Percentiles rank a stretch among this genome's conserved stretches.
These are phyloP conservation scores for Prietella phreatophila DNA, from an alignment of 2,113 vertebrate genomes.

Conservation along the genomic window DNA sequence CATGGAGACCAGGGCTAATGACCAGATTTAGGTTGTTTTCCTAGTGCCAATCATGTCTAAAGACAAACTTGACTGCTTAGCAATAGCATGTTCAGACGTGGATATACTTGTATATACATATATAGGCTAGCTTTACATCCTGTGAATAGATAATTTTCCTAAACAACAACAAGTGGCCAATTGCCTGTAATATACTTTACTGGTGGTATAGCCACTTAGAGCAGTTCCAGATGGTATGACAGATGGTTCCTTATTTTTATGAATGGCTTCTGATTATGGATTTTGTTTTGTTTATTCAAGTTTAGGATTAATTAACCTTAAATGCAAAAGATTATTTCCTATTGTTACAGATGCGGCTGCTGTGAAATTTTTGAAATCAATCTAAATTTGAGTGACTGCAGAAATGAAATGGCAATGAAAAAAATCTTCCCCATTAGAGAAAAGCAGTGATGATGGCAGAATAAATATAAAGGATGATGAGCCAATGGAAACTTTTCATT, in stretches of 20 bases:
- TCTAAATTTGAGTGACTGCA: conserved; percentile 7
- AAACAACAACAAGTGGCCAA: conserved; percentile 32
- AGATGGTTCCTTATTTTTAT: conserved; percentile 19
- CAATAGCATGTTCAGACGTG: conserved; percentile 6
- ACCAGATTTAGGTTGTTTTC: conserved; percentile 18
- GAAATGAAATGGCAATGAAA: not conserved
- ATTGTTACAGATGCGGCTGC: conserved; percentile 24
- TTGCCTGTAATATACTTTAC: conserved; percentile 15
- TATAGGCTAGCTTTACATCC: not conserved
- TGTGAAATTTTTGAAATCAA: conserved; percentile 19
- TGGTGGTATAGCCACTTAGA: not conserved
- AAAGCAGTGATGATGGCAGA: conserved; percentile 10
- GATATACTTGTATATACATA: not conserved
- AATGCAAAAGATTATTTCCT: conserved; percentile 26
- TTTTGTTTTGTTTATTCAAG: conserved; percentile 30
- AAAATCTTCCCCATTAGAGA: conserved; percentile 5
- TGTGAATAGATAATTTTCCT: conserved; percentile 12
- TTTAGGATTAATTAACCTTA: conserved; percentile 44
- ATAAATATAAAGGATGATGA: conserved; percentile 26
- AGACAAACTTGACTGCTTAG: conserved; percentile 34
- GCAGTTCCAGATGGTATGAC: conserved; percentile 25
- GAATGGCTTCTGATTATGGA: not conserved
- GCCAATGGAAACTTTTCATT: conserved; percentile 3
- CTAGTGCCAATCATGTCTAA: conserved; percentile 18
- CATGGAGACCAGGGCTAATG: conserved; percentile 19